These are phyloP conservation scores for Setophaga kirtlandii DNA, from an alignment of 2,113 vertebrate genomes.

Conservation along the genomic window DNA sequence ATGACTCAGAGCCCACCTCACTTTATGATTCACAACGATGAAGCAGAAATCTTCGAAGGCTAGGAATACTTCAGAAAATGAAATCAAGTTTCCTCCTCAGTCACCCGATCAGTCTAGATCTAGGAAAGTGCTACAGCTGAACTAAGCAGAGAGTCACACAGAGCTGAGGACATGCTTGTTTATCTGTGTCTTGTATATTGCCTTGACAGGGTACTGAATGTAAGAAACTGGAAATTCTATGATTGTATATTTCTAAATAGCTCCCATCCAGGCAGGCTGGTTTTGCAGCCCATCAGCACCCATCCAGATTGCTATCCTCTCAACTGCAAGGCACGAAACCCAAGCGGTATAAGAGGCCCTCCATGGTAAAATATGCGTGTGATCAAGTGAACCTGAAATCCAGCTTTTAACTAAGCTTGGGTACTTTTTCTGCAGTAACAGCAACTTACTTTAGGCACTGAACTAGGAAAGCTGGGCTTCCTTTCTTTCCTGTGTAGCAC, in stretches of 20 bases:
- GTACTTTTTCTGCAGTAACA: background rate
- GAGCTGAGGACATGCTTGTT: background rate
- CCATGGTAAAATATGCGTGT: too few relatives aligned
- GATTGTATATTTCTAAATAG: background rate
- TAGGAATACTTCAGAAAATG: background rate
- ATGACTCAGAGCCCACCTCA: background rate
- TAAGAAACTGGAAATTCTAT: background rate
- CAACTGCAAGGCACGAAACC: background rate
- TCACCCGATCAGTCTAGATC: background rate
- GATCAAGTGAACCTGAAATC: background rate
- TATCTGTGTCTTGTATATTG: background rate
- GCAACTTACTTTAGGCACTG: accelerated
- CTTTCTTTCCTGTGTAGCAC: background rate
- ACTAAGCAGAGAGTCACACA: background rate
- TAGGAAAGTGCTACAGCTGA: background rate
- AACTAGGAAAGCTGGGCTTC: background rate
- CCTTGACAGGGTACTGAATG: background rate
- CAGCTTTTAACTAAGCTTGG: background rate
- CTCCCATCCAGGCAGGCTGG: background rate
- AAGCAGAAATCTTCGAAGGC: background rate
- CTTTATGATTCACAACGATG: accelerated
- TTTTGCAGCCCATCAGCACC: background rate
- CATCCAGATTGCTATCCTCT: background rate
- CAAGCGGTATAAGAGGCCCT: background rate
- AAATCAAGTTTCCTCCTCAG: background rate